Conservation (phyloP, 2,113 vertebrate species). For the Tachysurus vachellii region DNA sequence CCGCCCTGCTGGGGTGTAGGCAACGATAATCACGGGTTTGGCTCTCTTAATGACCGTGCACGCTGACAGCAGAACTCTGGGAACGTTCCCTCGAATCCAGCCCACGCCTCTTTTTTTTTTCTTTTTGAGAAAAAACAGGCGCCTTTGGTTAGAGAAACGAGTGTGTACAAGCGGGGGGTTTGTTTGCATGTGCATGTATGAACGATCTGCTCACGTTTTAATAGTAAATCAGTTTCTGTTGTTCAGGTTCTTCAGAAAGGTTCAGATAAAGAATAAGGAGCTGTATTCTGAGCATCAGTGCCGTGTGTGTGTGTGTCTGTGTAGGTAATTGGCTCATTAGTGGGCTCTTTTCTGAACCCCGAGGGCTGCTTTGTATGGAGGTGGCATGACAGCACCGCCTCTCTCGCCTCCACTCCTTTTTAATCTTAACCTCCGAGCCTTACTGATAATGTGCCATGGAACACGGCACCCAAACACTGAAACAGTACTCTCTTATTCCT, state of each 20-base stretch:
- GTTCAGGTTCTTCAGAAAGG: conserved; percentile 9
- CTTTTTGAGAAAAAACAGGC: not conserved
- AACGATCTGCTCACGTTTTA: conserved; percentile 28
- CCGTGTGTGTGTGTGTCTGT: conserved; percentile 38
- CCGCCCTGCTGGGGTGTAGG: conserved; percentile 51
- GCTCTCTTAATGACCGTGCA: conserved; percentile 57
- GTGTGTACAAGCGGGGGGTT: no score
- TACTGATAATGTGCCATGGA: not conserved
- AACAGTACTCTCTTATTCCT: not conserved
- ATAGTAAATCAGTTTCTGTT: not conserved
- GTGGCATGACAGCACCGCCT: conserved; percentile 52
- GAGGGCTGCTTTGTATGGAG: conserved; percentile 43
- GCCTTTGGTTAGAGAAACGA: not conserved
- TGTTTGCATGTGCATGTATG: not conserved
- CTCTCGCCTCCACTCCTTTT: conserved; percentile 34
- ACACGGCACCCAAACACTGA: not conserved
- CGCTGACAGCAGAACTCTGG: conserved; percentile 30
- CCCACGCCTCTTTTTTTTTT: not conserved
- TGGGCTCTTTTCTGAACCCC: conserved; percentile 46
- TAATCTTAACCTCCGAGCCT: conserved; percentile 43
- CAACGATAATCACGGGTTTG: conserved; percentile 66
- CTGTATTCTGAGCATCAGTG: conserved; percentile 32
- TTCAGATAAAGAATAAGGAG: conserved; percentile 16
- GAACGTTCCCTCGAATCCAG: conserved; percentile 30
- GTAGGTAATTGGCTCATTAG: conserved; percentile 58